A percentile compares a stretch with the other conserved stretches of the same genome.
Conservation (phyloP, 2,113 vertebrate species). For the Odocoileus virginianus region DNA sequence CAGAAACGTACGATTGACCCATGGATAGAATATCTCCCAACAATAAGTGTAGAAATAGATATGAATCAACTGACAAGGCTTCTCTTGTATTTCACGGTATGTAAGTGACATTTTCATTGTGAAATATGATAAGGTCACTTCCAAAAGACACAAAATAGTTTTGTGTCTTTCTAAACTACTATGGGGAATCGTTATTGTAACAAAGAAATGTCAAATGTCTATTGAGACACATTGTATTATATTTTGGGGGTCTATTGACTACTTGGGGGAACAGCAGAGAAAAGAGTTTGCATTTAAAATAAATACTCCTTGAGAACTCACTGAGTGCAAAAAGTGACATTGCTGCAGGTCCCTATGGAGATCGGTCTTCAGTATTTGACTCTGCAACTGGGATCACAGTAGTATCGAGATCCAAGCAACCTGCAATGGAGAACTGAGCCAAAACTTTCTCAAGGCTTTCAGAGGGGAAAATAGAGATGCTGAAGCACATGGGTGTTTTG, state of each 20-base stretch:
- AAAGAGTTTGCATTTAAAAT: neutral
- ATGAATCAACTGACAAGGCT: neutral
- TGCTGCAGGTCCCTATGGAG: neutral
- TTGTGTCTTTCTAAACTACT: neutral
- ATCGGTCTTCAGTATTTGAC: neutral
- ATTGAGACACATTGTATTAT: neutral
- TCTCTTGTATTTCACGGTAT: neutral
- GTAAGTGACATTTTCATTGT: neutral
- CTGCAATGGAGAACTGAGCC: neutral
- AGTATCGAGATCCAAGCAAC: neutral
- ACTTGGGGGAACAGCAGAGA: neutral
- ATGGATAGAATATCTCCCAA: neutral
- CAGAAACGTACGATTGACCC: neutral
- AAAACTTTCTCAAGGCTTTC: neutral
- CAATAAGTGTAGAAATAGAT: neutral
- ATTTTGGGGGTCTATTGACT: neutral
- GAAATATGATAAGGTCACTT: neutral
- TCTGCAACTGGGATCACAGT: neutral
- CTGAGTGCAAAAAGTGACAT: neutral
- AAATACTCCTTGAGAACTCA: neutral
- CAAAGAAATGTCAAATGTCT: neutral
- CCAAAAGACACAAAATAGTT: neutral
- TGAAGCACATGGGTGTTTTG: neutral
- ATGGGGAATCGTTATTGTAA: neutral
- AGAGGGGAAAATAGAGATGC: neutral